Conservation (phyloP, 2,797 vertebrate species). For the Lophotriccus pileatus region DNA sequence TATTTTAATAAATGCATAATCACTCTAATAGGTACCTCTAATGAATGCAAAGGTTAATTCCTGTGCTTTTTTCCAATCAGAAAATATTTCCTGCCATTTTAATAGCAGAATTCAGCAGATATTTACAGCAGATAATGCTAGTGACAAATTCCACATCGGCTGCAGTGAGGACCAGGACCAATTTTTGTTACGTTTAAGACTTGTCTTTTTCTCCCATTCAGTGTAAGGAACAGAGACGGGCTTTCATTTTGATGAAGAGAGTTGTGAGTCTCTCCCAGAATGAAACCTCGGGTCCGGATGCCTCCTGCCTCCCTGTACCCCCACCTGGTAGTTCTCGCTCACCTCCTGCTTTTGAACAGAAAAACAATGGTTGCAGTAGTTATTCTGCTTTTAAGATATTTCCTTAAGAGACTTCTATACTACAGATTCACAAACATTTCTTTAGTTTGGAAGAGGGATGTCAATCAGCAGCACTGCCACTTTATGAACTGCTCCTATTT, state of each 20-base stretch:
- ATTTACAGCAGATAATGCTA: neutral
- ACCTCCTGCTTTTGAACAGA: neutral
- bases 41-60: neutral
- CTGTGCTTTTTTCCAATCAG: neutral
- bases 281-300: neutral
- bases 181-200: neutral
- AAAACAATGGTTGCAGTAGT: neutral
- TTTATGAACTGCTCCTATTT: conserved; percentile 58
- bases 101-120: conserved; percentile 1
- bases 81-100: neutral
- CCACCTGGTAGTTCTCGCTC: neutral
- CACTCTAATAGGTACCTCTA: neutral
- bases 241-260: neutral
- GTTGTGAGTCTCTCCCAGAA: neutral
- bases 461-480: conserved; percentile 20
- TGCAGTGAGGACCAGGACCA: neutral
- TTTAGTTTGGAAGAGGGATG: conserved; percentile 44
- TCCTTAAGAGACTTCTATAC: neutral
- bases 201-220: neutral
- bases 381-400: neutral
- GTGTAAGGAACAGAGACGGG: neutral
- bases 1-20: conserved; percentile 9
- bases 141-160: neutral
- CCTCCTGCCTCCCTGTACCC: neutral
- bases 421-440: neutral